Conservation (phyloP, 1,140 invertebrate genomes). For the Cyclina sinensis region DNA sequence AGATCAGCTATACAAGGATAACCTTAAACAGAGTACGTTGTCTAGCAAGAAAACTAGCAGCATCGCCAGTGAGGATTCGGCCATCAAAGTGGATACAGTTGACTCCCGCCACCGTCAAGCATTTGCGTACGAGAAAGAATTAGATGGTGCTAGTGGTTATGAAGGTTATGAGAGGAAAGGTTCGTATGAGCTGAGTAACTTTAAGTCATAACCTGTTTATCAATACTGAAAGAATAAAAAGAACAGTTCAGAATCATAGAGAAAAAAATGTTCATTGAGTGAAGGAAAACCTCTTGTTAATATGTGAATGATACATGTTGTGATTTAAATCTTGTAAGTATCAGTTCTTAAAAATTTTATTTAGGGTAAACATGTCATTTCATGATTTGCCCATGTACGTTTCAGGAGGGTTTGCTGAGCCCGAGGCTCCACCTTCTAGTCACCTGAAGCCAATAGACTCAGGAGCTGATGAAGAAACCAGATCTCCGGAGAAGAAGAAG, state of each 20-base stretch:
- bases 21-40: slow-evolving; percentile 1
- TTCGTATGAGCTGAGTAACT: no score
- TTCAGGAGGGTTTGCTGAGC: neutral
- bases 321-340: no score
- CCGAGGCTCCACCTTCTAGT: slow-evolving; percentile 1
- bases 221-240: no score
- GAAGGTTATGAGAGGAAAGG: neutral
- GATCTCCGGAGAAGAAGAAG: slow-evolving; percentile 51
- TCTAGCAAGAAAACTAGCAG: slow-evolving; percentile 37
- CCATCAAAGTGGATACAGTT: slow-evolving; percentile 60
- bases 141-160: slow-evolving; percentile 44
- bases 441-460: slow-evolving; percentile 20
- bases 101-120: slow-evolving; percentile 39
- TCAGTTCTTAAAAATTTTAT: no score
- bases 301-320: no score
- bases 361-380: no score
- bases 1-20: slow-evolving; percentile 53
- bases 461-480: slow-evolving; percentile 6
- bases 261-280: no score
- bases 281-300: no score
- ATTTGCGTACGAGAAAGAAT: slow-evolving; percentile 43
- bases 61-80: slow-evolving; percentile 66
- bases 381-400: no score
- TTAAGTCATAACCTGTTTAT: no score
- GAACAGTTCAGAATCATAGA: no score